A percentile compares a stretch with the other conserved stretches of the same genome.
phyloP scores from a whole-genome alignment of 2,113 vertebrate species.

The Cairina moschata region DNA sequence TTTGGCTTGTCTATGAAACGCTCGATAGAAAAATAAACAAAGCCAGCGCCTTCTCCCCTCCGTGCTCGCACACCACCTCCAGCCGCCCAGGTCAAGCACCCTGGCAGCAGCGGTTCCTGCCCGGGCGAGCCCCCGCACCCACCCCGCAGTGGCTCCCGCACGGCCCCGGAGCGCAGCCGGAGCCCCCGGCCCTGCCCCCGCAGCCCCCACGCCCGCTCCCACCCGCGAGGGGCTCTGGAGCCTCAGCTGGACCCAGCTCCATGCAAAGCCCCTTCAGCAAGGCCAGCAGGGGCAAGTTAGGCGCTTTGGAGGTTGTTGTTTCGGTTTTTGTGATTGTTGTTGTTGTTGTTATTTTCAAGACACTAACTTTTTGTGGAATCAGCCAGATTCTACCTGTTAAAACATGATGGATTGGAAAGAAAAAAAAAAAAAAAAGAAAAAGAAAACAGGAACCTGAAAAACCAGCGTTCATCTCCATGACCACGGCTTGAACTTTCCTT shows the following conservation, averaged over 20 bases:
- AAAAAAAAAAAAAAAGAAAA: conserved; percentile 22
- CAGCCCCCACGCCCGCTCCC: background rate
- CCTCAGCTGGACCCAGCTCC: background rate
- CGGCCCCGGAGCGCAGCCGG: rapidly evolving
- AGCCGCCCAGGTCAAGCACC: background rate
- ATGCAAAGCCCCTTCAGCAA: background rate
- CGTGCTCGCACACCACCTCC: background rate
- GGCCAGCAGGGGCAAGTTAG: conserved; percentile 14
- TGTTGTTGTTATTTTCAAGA: conserved; percentile 52
- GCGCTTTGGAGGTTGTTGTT: background rate
- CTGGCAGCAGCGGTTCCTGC: background rate
- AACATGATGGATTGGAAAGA: conserved; percentile 85
- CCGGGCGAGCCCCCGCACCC: background rate
- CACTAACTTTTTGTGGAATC: conserved; percentile 73
- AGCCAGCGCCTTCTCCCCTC: background rate
- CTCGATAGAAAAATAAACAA: conserved; percentile 45
- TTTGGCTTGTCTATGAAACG: background rate
- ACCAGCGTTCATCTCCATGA: conserved; percentile 90
- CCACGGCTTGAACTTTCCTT: conserved; percentile 90
- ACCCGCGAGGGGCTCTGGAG: background rate
- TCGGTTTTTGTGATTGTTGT: background rate
- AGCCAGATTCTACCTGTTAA: conserved; percentile 84
- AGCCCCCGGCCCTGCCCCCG: background rate
- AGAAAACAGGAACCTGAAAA: conserved; percentile 86
- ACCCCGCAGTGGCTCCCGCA: background rate